Percentiles rank a stretch among this genome's conserved stretches.
Evolutionary conservation across 2,113 vertebrate species (phyloP).

Genomic region (Salvelinus sp.): DNA sequence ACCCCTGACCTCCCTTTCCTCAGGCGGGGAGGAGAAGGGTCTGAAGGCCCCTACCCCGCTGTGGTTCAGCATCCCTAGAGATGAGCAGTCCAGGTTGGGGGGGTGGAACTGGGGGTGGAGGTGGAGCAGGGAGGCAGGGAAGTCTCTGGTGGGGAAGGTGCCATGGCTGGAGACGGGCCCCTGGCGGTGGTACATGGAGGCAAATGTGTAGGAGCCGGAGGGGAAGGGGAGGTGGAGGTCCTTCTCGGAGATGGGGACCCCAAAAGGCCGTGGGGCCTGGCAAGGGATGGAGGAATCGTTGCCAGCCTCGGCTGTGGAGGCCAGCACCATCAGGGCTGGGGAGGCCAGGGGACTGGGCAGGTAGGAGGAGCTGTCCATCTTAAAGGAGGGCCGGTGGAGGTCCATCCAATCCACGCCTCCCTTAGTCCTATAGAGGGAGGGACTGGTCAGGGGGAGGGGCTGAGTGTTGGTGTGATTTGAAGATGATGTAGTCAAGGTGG

Average conservation of each 20-base stretch:
- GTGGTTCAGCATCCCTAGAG: constrained; percentile 93
- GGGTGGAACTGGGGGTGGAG: constrained; percentile 95
- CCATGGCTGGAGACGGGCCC: constrained; percentile 87
- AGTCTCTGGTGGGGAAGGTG: constrained; percentile 91
- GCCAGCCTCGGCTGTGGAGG: constrained; percentile 92
- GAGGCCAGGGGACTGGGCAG: constrained; percentile 93
- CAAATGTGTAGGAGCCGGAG: constrained; percentile 94
- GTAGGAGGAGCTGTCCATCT: constrained; percentile 98
- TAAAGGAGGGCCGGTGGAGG: constrained; percentile 95
- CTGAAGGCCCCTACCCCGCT: constrained; percentile 93
- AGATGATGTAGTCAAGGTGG: neutral
- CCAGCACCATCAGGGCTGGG: constrained; percentile 95
- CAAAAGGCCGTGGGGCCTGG: constrained; percentile 90
- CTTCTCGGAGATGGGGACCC: constrained; percentile 92
- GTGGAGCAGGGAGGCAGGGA: constrained; percentile 92
- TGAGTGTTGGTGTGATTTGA: neutral
- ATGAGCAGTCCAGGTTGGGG: constrained; percentile 93
- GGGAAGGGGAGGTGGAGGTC: constrained; percentile 88
- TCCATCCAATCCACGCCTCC: constrained; percentile 89
- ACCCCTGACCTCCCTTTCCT: constrained; percentile 85
- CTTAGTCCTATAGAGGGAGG: constrained; percentile 45
- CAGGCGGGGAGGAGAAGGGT: constrained; percentile 83
- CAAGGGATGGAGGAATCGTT: constrained; percentile 94
- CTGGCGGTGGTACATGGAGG: constrained; percentile 98
- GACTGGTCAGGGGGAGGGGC: neutral